Evolutionary conservation across 2,888 invertebrate species (phyloP), one percentile per base, ranked within the genome.

Genomic region (Uloborus plumipes): DNA sequence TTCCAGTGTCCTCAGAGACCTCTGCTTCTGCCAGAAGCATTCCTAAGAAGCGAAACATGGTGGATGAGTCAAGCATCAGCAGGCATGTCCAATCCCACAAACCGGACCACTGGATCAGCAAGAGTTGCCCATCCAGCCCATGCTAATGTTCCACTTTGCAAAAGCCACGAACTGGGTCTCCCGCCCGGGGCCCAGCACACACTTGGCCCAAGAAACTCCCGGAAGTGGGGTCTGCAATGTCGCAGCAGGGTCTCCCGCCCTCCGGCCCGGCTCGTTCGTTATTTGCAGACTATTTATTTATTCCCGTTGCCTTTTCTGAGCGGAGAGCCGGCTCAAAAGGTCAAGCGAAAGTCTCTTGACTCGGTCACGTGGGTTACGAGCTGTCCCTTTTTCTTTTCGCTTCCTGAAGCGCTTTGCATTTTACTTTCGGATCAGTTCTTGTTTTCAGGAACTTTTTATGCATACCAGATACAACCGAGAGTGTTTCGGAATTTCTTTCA

Each of bases 121-220:
- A n/a, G 9, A n/a, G 55, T 18, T 18, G 55, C n/a, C 55, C n/a
- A 20, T 55, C 55, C 55, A 55, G 16, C 20, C 18, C 20, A 20
- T 55, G n/a, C 20, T 11, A 39, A 39, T 39, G 55, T 55, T 55
- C 55, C 20, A 55, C 55, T 55, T 55, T 20, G n/a, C 55, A 55
- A 31, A 31, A 18, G n/a, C 55, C 62, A 65, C 64, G 74, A 74
- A 74, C 55, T 74, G 53, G 74, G 74, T 74, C 72, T 74, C 31
- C 15, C 47, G 31, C 74, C 74, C 22, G 20, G 50, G 74, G 74
- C 65, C 64, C 9, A n/a, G 55, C 55, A n/a, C n/a, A 55, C 55
- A 65, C 55, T 65, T 51, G 39, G 55, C 55, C 74, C 74, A 11
- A 39, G 72, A 62, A 62, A 72, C 62, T 72, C 72, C 72, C 72